phyloP scores from a whole-genome alignment of 1,140 invertebrate species.

The Zophobas atratus region DNA sequence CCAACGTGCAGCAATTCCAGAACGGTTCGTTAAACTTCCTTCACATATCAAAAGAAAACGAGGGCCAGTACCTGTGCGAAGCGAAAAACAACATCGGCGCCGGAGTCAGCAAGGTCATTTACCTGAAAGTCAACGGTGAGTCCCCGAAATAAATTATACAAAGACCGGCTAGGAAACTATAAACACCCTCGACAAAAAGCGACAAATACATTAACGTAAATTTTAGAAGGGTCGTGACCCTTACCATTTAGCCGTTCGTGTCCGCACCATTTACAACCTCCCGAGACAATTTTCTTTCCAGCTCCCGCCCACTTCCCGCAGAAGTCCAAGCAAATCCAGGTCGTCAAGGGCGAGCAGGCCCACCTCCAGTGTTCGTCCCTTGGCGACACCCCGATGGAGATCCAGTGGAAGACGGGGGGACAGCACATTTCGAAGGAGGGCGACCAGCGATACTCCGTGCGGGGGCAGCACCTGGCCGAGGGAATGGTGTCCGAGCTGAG shows the following conservation, averaged over 20 bases:
- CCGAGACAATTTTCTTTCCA: conserved; percentile 64
- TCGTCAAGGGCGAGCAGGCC: conserved; percentile 82
- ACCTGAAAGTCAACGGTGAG: conserved; percentile 89
- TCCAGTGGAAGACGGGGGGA: conserved; percentile 81
- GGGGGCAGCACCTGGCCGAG: conserved; percentile 82
- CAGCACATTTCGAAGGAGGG: conserved; percentile 79
- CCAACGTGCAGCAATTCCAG: conserved; percentile 81
- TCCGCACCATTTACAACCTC: no score
- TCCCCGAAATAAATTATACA: conserved; percentile 51
- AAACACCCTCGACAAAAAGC: no score
- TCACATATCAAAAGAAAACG: conserved; percentile 86
- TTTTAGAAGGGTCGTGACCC: no score
- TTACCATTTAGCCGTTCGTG: no score
- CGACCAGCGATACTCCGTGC: conserved; percentile 76
- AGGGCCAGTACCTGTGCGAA: conserved; percentile 94
- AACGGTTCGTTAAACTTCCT: conserved; percentile 88
- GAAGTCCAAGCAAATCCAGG: conserved; percentile 83
- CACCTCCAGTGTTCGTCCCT: conserved; percentile 89
- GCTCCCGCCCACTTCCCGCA: conserved; percentile 89
- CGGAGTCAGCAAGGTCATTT: conserved; percentile 89
- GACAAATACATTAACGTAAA: no score
- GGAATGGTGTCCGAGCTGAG: conserved; percentile 87
- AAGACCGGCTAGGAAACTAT: no score
- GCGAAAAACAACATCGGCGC: conserved; percentile 92
- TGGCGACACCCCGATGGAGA: conserved; percentile 90